Evolutionary conservation across 2,797 vertebrate species (phyloP), one percentile per base, ranked within the genome.

Genomic region (Holocentrus rufus): DNA sequence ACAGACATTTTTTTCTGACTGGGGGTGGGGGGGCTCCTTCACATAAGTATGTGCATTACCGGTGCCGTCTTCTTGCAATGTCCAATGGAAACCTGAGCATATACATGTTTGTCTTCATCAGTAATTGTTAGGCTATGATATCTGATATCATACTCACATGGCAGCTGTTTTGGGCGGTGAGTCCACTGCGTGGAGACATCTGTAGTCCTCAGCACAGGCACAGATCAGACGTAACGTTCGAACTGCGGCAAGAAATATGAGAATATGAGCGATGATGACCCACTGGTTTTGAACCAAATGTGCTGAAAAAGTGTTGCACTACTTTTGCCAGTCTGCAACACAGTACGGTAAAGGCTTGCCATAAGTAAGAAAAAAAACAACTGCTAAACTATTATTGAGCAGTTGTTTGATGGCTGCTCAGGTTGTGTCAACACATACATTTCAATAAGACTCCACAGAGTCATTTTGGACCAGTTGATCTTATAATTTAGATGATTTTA

Each of bases 141-240:
- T 27, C 18, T 18, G 23, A 27, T 47, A 13, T 3, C 54, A 22
- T 62, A 95, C 97, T 98, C 90, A 98, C 97, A 99, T 96, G 74
- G 95, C 95, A 0, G 96, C 95, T 0, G 94, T 78, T 58, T 84
- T 84, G 0, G 94, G 92, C 4, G 90, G 27, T 0, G 85, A 66
- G 11, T 87, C 87, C 1, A 76, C 61, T 2, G 95, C 95, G 0
- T 90, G 90, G n/a, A 92, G 58, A 1, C 91, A 80, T 22, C 93
- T 93, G 80, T 97, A 97, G 18, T 96, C 94, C 81, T 99, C 97
- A 0, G 97, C 96, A 42, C 96, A 98, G 59, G 93, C 96, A 17
- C 97, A 98, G 90, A 97, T 97, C 53, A 95, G 81, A 0, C 97
- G 93, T 63, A 98, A 85, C 0, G 96, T 94, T 80, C 96, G 86